Conservation (phyloP, 2,797 vertebrate species). For the Semotilus atromaculatus region DNA sequence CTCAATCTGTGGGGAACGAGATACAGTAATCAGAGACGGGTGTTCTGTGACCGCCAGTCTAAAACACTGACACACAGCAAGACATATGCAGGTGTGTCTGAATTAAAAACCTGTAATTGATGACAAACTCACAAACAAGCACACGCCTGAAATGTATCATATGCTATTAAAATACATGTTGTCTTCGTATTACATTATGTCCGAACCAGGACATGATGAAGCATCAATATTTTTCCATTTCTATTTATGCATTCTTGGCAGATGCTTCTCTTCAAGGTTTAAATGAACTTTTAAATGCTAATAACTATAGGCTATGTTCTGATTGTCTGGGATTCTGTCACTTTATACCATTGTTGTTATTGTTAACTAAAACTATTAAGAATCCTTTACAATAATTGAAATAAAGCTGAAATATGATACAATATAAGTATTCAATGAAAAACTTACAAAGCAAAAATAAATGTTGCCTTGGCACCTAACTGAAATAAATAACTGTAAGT, state of each 20-base stretch:
- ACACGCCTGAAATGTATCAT: too few species aligned
- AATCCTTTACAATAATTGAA: background rate
- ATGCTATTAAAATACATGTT: background rate
- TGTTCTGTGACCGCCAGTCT: conserved; percentile 18
- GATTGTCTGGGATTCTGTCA: background rate
- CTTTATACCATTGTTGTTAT: background rate
- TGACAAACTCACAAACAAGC: conserved; percentile 32
- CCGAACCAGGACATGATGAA: background rate
- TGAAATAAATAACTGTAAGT: background rate
- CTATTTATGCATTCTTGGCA: background rate
- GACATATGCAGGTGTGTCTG: background rate
- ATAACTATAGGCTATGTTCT: too few species aligned
- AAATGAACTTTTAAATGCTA: background rate
- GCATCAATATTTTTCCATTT: background rate
- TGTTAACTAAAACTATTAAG: background rate
- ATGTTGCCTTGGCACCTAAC: background rate
- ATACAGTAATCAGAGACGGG: conserved; percentile 21
- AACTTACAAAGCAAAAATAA: background rate
- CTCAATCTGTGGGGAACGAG: conserved; percentile 15
- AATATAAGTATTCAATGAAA: background rate
- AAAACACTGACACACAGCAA: conserved; percentile 2
- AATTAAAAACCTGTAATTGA: conserved; percentile 11
- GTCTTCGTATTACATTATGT: background rate
- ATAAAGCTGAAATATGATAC: background rate
- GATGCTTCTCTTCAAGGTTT: background rate